Base-by-base conservation (phyloP, 2,113 vertebrate species). In the Amblyopsis rosae region DNA sequence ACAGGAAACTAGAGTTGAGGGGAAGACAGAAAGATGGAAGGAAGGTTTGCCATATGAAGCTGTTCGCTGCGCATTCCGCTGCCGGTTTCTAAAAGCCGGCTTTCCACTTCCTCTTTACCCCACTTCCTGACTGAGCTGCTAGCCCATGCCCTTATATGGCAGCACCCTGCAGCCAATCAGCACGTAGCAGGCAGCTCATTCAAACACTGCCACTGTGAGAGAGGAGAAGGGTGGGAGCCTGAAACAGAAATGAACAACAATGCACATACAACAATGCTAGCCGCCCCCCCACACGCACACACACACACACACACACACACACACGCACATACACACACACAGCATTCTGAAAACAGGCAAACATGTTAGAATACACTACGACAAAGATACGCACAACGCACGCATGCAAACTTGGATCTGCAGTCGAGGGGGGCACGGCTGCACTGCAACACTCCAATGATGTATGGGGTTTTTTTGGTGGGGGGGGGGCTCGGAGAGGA, bases 61-160 rank as follows among this genome's bases (percentile, higher is more conserved):
- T 68, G 74, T 33, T 51, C 74, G 57, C 64, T 72, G 64, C 77
- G 83, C 65, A 77, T 82, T 86, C 67, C 75, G 65, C 50, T 80
- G 75, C 82, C 17, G 65, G 79, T 79, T 70, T 67, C 65, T 62
- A 17, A 61, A 50, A 80, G 65, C 82, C 77, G 76, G 87, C 78
- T 82, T 73, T 79, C 59, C 66, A 84, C 87, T 90, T 89, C 90
- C 88, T 89, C 83, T 75, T 85, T 70, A 51, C 74, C 62, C 81
- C 79, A 81, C 81, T 90, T 91, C 90, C 90, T 91, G 90, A 62
- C 77, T 80, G 74, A 59, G 72, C 81, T 84, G 86, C 88, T 83
- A 73, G 62, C 86, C 88, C 73, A 65, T 89, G 76, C 33, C 90
- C 90, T 87, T 86, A 91, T 89, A 90, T 89, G 90, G 90, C 83